Evolutionary conservation across 1,140 invertebrate species (phyloP).

Genomic region (Procambarus clarkii): DNA sequence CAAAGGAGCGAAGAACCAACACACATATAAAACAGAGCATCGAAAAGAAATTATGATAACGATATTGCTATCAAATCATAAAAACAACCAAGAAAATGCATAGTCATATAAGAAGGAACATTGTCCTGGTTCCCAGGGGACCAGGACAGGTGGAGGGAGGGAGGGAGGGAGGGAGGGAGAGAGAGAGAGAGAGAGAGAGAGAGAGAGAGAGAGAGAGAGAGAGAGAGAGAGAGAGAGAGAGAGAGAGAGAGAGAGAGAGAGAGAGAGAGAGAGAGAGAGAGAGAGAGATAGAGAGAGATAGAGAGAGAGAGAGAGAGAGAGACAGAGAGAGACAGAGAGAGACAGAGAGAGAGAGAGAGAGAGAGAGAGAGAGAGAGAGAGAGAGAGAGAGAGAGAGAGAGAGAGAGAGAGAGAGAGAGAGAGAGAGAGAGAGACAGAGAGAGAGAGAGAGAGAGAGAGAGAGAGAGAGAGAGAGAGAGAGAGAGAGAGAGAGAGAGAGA

Average conservation of each 20-base stretch:
- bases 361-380: neutral
- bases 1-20: too few relatives aligned
- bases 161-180: neutral
- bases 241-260: neutral
- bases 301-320: neutral
- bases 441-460: neutral
- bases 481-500: too few relatives aligned
- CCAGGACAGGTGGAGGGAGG: neutral
- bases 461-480: neutral
- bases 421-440: neutral
- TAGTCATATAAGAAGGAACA: too few relatives aligned
- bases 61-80: too few relatives aligned
- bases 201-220: neutral
- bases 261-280: neutral
- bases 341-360: neutral
- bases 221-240: neutral
- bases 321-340: neutral
- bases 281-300: too few relatives aligned
- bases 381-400: neutral
- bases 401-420: neutral
- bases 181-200: neutral
- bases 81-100: too few relatives aligned
- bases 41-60: too few relatives aligned
- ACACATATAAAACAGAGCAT: too few relatives aligned
- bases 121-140: neutral